These are phyloP conservation scores for Emydoidea blandingii DNA, from an alignment of 2,797 vertebrate species.

Conservation along the genomic window DNA sequence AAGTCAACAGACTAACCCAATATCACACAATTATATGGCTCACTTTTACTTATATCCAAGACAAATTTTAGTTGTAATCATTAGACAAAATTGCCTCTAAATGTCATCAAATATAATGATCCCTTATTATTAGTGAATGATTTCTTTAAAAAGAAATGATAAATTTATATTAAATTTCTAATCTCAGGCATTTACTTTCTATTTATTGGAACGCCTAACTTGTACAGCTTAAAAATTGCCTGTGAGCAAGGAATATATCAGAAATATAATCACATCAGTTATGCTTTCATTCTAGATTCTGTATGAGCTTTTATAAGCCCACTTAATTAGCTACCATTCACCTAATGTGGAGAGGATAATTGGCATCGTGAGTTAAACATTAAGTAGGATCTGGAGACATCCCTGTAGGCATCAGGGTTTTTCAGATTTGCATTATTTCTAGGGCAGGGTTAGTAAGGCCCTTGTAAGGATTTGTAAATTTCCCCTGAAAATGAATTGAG, in stretches of 20 bases:
- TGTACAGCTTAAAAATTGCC: conserved; percentile 25
- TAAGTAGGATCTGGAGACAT: conserved; percentile 42
- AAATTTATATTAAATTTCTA: conserved; percentile 30
- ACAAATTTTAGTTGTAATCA: conserved; percentile 1
- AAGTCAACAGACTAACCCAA: not conserved
- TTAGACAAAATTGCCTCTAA: conserved; percentile 23
- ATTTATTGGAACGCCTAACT: not conserved
- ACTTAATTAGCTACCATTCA: conserved; percentile 52
- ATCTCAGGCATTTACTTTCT: not conserved
- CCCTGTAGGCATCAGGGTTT: conserved; percentile 20
- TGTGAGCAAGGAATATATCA: not conserved
- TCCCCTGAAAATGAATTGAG: conserved; percentile 20
- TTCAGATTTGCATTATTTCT: conserved; percentile 18
- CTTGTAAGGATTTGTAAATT: conserved; percentile 11
- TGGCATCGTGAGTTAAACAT: conserved; percentile 42
- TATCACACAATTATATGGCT: not conserved
- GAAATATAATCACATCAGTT: conserved; percentile 50
- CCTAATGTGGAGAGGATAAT: conserved; percentile 18
- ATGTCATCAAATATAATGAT: conserved; percentile 38
- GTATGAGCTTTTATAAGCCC: conserved; percentile 33
- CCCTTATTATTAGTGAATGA: not conserved
- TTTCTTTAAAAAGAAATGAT: conserved; percentile 24
- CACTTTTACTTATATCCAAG: not conserved
- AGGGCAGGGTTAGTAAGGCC: not conserved
- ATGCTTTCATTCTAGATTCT: conserved; percentile 34